Percentiles rank a stretch among this genome's conserved stretches.
phyloP scores from a whole-genome alignment of 23 tunicate genomes.

The Trididemnum miniatum region DNA sequence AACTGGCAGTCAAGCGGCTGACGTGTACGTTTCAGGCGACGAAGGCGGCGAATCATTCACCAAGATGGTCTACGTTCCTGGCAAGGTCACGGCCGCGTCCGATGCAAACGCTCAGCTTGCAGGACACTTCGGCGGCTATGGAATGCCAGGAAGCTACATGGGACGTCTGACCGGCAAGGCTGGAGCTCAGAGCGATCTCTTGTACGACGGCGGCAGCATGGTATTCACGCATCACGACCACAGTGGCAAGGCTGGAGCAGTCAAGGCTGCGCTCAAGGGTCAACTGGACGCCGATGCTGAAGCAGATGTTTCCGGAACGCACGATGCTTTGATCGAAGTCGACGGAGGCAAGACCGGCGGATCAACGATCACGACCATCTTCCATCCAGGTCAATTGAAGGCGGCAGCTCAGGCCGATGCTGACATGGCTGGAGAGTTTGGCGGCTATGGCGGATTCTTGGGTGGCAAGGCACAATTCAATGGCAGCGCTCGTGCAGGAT shows the following conservation, averaged over 20 bases:
- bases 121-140: conserved; percentile 10
- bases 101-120: conserved; percentile 1
- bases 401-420: background rate
- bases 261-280: conserved; percentile 26
- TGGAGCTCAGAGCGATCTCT: conserved; percentile 18
- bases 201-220: background rate
- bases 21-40: background rate
- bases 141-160: background rate
- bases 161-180: background rate
- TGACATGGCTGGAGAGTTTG: background rate
- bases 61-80: conserved; percentile 18
- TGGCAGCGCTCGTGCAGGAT: background rate
- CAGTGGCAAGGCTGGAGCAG: background rate
- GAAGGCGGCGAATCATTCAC: background rate
- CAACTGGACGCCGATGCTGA: background rate
- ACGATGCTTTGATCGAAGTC: background rate
- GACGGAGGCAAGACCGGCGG: conserved; percentile 30
- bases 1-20: conserved; percentile 20
- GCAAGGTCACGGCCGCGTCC: background rate
- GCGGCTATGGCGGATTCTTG: background rate
- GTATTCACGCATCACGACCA: conserved; percentile 1
- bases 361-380: background rate
- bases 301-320: background rate
- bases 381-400: conserved; percentile 11
- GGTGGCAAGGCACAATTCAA: conserved; percentile 15